Evolutionary conservation across 2,797 vertebrate genomes (phyloP), one percentile per base, ranked within the genome.

Genomic region (Mormyrus proboscirostris): DNA sequence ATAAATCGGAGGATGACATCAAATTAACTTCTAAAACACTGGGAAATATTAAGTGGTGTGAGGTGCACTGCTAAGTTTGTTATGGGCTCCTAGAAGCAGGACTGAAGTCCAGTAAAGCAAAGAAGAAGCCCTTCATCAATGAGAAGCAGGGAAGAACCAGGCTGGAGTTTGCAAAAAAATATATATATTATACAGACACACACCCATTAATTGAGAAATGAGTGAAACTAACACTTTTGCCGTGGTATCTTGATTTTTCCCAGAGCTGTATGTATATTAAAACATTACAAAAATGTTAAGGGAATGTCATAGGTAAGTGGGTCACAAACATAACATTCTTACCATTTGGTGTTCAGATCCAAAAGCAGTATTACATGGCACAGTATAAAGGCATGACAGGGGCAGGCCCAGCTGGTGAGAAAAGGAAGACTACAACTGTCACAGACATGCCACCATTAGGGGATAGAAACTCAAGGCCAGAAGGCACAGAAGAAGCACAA

Each of bases 261-360:
- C 22, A 29, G 59, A 62, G 22, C 59, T 25, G 59, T 65, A 25
- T 29, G 59, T 65, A 25, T 25, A 65, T 65, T 65, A 69, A 69
- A 29, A 85, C 41, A 10, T 83, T 83, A 19, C n/a, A 49, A 8
- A 83, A 22, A 49, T 44, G 16, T 44, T 47, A n/a, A n/a, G 38
- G 16, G 10, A 83, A n/a, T 83, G 41, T 49, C 38, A 83, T 25
- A 44, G 47, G 29, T 12, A 82, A 82, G 44, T 49, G 7, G 76
- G 16, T 9, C 57, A 44, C 53, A 57, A 59, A 8, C 25, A 38
- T 57, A 22, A 38, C 33, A 57, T 33, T 19, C 25, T 83, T 73
- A 97, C 96, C 96, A 97, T 97, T 91, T 97, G 96, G 93, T 97
- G 96, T 59, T 97, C 96, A 90, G 96, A 97, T 91, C 96, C 96